These are phyloP conservation scores for Stomatorhinus ivindoensis DNA, from an alignment of 2,113 vertebrate genomes.

Conservation along the genomic window DNA sequence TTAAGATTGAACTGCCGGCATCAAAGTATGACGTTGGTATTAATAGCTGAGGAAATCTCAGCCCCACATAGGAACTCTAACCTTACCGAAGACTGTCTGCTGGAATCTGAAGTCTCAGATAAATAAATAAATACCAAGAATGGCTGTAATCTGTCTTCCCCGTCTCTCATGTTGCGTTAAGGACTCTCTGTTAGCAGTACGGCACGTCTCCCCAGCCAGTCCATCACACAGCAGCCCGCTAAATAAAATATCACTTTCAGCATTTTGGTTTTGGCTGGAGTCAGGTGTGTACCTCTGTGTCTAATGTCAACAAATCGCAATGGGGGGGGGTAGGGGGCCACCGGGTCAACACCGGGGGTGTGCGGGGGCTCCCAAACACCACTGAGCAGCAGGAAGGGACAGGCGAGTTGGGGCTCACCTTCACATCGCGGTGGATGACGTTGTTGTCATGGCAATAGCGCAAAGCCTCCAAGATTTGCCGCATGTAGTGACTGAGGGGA, in stretches of 20 bases:
- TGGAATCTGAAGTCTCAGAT: not conserved
- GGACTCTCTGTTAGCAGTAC: not conserved
- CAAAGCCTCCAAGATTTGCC: slow-evolving; percentile 93
- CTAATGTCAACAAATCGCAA: not conserved
- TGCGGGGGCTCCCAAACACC: not conserved
- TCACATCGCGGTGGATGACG: slow-evolving; percentile 96
- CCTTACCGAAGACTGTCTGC: not conserved
- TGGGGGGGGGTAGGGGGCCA: not conserved
- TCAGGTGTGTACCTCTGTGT: not conserved
- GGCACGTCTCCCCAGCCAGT: not conserved
- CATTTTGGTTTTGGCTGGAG: not conserved
- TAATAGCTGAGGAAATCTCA: not conserved
- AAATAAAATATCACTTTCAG: not conserved
- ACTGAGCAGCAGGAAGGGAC: not conserved
- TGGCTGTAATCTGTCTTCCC: not conserved
- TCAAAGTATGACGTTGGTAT: not conserved
- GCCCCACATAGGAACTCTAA: not conserved
- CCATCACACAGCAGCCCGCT: not conserved
- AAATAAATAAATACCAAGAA: not conserved
- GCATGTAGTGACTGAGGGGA: slow-evolving; percentile 91
- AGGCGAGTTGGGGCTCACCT: slow-evolving; percentile 65
- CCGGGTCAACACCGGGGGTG: not conserved
- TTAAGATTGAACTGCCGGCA: not conserved
- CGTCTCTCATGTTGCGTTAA: not conserved
- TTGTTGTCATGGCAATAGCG: slow-evolving; percentile 99